These are phyloP conservation scores for Bambusicola thoracicus DNA, from an alignment of 2,113 vertebrate species.

Conservation along the genomic window DNA sequence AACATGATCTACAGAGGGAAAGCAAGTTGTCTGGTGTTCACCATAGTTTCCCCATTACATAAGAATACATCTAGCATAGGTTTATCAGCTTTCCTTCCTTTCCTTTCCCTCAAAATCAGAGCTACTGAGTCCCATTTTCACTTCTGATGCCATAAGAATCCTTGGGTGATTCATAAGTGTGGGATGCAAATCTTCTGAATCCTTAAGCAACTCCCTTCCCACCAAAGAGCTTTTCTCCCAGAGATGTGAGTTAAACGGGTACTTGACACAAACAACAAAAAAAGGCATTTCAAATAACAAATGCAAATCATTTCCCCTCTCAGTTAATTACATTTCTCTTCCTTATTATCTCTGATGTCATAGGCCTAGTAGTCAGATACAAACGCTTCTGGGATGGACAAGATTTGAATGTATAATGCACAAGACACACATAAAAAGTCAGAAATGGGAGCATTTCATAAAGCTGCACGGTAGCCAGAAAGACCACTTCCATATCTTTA, in stretches of 20 bases:
- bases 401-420: neutral
- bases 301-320: conserved; percentile 26
- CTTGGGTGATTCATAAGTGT: neutral
- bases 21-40: neutral
- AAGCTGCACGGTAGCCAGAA: neutral
- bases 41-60: neutral
- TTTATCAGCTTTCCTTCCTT: neutral
- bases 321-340: conserved; percentile 28
- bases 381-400: neutral
- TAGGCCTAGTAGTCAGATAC: neutral
- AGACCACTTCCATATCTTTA: neutral
- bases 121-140: neutral
- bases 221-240: conserved; percentile 28
- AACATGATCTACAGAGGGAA: neutral
- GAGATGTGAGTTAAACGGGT: conserved; percentile 25
- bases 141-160: neutral
- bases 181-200: neutral
- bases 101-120: neutral
- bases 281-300: conserved; percentile 30
- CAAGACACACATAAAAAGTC: neutral
- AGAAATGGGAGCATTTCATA: neutral
- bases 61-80: neutral
- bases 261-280: conserved; percentile 19
- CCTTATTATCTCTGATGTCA: conserved; percentile 25
- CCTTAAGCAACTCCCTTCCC: conserved; percentile 6